Base-by-base conservation (phyloP, 2,113 vertebrate species). In the Bubalus kerabau region DNA sequence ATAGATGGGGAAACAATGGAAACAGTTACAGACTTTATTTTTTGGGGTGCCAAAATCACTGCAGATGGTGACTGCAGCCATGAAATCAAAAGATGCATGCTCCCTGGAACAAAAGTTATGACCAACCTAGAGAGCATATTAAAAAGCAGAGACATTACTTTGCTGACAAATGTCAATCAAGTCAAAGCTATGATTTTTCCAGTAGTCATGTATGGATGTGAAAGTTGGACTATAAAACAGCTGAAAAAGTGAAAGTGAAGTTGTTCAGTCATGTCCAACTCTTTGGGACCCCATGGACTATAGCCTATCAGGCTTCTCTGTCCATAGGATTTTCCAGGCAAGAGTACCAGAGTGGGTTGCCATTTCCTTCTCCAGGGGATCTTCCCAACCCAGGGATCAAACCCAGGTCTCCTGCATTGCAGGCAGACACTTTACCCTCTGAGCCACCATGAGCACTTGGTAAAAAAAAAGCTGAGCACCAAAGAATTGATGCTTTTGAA, bases 391-490 rank as follows among this genome's bases (percentile, higher is more conserved):
- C n/a, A 71, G n/a, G n/a, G 9, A 36, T 12, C 2, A 2, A 71
- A 71, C 67, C n/a, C 1, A 0, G n/a, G 5, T 23, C 67, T 71
- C 67, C 67, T 36, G 67, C 19, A 23, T 40, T 40, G 9, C 67
- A 71, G 17, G n/a, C 67, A 23, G 10, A 40, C 4, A 19, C 9
- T 36, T 23, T 71, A 71, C 67, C 67, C 67, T 71, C 67, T 71
- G 67, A 71, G n/a, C n/a, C 19, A 36, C 67, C 21, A 36, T 71
- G 10, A 71, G n/a, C 19, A 36, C 67, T 40, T 19, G 23, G 4
- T 32, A 0, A 36, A 36, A 71, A 71, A 71, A 67, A 71, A 71
- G n/a, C 67, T 13, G n/a, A 71, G 19, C 0, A 0, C n/a, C 67
- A 23, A 71, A 71, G 67, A 71, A 23, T 40, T 40, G 10, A 40